These are phyloP conservation scores for Amphipyra berbera DNA, from an alignment of 2,888 invertebrate genomes.

Conservation along the genomic window DNA sequence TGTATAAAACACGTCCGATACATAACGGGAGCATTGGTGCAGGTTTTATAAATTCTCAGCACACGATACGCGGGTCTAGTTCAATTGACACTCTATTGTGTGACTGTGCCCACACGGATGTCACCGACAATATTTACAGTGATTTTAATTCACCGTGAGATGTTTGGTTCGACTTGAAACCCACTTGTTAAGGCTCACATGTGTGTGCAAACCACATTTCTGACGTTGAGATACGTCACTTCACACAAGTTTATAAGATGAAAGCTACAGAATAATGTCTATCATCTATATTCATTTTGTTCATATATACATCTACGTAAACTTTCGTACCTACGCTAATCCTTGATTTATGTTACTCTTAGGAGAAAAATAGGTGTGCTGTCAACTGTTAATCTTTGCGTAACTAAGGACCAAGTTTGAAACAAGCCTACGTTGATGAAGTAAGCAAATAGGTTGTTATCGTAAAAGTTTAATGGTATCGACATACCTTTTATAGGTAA, in stretches of 20 bases:
- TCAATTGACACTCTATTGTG: conserved; percentile 49
- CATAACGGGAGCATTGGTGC: not conserved
- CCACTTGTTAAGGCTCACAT: conserved; percentile 35
- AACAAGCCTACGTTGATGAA: conserved; percentile 18
- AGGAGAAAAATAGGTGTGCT: conserved; percentile 19
- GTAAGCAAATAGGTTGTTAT: conserved; percentile 43
- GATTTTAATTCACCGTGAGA: conserved; percentile 49
- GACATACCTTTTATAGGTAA: conserved; percentile 14
- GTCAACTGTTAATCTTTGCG: conserved; percentile 31
- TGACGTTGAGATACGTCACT: conserved; percentile 15
- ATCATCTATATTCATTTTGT: conserved; percentile 5
- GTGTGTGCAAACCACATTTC: conserved; percentile 23
- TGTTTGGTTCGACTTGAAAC: conserved; percentile 29
- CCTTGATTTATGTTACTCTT: conserved; percentile 35
- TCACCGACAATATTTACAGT: conserved; percentile 52
- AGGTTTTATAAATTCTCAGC: conserved; percentile 22
- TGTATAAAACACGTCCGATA: too few species aligned
- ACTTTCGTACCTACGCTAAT: conserved; percentile 2
- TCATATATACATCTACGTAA: not conserved
- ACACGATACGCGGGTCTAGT: conserved; percentile 11
- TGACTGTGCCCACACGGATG: conserved; percentile 21
- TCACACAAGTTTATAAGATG: conserved; percentile 3
- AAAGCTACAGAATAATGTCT: conserved; percentile 19
- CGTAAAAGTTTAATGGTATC: conserved; percentile 30
- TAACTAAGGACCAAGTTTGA: conserved; percentile 28